phyloP scores from a whole-genome alignment of 2,797 vertebrate species.

The Silurus aristotelis region DNA sequence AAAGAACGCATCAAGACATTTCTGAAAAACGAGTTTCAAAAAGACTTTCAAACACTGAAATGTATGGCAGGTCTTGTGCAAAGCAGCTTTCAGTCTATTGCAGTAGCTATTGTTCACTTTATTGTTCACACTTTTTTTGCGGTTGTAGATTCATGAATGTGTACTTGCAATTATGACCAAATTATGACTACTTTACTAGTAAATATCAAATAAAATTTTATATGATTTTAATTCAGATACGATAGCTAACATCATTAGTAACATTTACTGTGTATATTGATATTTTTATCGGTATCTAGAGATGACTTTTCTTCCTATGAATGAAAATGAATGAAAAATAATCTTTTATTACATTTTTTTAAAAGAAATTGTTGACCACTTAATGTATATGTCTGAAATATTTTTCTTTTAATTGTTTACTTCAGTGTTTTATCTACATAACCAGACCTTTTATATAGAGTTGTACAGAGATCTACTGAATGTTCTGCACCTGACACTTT shows the following conservation, averaged over 20 bases:
- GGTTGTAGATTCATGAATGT: slow-evolving; percentile 37
- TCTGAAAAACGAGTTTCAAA: slow-evolving; percentile 42
- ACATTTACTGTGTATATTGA: background rate
- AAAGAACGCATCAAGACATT: slow-evolving; percentile 51
- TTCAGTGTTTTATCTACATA: too few species aligned
- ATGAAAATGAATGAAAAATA: too few species aligned
- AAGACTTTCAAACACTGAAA: slow-evolving; percentile 41
- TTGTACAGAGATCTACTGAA: too few species aligned
- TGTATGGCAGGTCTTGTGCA: slow-evolving; percentile 42
- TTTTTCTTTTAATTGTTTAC: too few species aligned
- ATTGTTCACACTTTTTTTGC: slow-evolving; percentile 24
- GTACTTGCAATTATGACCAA: slow-evolving; percentile 55
- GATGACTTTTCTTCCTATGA: too few species aligned
- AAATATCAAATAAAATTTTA: slow-evolving; percentile 37
- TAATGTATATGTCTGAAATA: too few species aligned
- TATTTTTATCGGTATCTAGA: too few species aligned
- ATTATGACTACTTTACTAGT: slow-evolving; percentile 49
- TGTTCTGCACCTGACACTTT: too few species aligned
- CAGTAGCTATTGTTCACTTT: slow-evolving; percentile 36
- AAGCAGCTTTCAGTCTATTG: slow-evolving; percentile 28
- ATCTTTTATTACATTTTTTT: too few species aligned
- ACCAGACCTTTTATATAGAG: too few species aligned
- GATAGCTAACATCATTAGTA: background rate
- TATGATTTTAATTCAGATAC: background rate
- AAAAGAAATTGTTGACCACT: too few species aligned